Evolutionary conservation across 2,113 vertebrate species (phyloP).

Genomic region (Dunckerocampus dactyliophorus): DNA sequence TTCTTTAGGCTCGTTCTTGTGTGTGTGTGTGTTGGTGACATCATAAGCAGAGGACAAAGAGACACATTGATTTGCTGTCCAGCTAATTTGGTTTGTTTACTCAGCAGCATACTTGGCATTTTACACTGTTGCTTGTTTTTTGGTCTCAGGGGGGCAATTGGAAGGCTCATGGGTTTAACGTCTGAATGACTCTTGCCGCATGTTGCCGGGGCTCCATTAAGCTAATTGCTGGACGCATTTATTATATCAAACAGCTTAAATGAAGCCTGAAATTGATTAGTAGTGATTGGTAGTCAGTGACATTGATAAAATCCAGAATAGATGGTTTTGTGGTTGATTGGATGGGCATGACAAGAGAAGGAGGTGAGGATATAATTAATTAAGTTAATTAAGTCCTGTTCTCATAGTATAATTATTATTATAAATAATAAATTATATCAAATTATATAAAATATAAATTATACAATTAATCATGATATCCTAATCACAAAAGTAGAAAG

Average conservation of each 20-base stretch:
- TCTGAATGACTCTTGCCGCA: conserved; percentile 21
- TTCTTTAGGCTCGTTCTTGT: not conserved
- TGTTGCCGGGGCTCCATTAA: not conserved
- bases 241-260: conserved; percentile 26
- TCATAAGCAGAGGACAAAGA: conserved; percentile 25
- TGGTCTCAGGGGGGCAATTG: conserved; percentile 14
- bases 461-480: too few species aligned
- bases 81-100: conserved; percentile 50
- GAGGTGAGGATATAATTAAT: too few species aligned
- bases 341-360: not conserved
- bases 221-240: conserved; percentile 1
- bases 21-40: conserved; percentile 3
- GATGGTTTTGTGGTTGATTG: not conserved
- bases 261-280: conserved; percentile 28
- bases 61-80: conserved; percentile 46
- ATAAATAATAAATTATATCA: too few species aligned
- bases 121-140: conserved; percentile 31
- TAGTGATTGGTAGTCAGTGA: conserved; percentile 11
- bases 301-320: not conserved
- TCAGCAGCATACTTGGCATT: conserved; percentile 47
- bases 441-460: too few species aligned
- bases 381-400: too few species aligned
- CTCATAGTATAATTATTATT: too few species aligned
- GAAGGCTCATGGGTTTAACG: conserved; percentile 12
- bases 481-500: too few species aligned